Evolutionary conservation across 2,113 vertebrate species (phyloP), one percentile per base, ranked within the genome.

Genomic region (Cynopterus brachyotis): DNA sequence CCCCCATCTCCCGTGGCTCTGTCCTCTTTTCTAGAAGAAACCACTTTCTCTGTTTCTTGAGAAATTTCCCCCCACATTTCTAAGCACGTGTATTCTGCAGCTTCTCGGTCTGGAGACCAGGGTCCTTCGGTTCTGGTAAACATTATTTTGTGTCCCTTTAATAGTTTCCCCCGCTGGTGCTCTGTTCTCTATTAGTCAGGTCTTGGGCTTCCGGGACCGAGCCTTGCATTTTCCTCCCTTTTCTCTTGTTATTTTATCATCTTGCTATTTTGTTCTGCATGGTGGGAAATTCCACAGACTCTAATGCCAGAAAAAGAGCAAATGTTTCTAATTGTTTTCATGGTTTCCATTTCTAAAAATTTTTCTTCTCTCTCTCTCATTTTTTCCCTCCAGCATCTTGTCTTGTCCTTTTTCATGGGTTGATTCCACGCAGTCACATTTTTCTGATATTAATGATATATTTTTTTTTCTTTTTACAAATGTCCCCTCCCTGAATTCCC

Each of bases 1-100:
- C 1, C 5, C 1, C 0, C 4, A 0, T 22, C 37, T 17, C 9
- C n/a, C 24, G 4, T 0, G 11, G 42, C 35, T 53, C 22, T 3
- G 15, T 40, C 45, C 9, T 42, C 37, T 17, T 73, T 57, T 62
- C 13, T 3, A 4, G 60, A 91, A 85, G 60, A 35, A 32, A 32
- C n/a, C 10, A 5, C 57, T 84, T 67, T 13, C 79, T 92, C 30
- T 32, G 67, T 89, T 78, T 78, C 55, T 92, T 91, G 81, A 94
- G 86, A 93, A 81, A 42, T 59, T 57, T 69, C 42, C 62, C 64
- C 40, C 66, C 32, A 13, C 32, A 13, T 91, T 62, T 85, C 70
- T 79, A n/a, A 64, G 35, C 28, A 15, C 30, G 10, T 67, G 28
- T 13, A n/a, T 60, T 66, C 53, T 69, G 32, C 47, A 60, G 0